Evolutionary conservation across 2,113 vertebrate species (phyloP).

Genomic region (Marcusenius ussheri): DNA sequence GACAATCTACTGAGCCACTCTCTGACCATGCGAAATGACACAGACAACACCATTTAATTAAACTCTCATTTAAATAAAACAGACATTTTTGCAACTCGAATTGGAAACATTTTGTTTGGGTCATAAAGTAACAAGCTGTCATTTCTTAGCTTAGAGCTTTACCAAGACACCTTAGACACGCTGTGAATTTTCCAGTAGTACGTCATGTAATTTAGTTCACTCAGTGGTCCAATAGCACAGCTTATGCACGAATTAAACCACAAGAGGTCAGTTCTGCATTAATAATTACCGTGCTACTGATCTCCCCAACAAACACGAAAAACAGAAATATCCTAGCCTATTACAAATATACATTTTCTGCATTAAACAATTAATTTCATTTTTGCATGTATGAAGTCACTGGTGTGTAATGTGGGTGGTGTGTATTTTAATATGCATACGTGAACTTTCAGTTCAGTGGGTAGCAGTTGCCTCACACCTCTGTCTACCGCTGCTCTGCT

Average conservation of each 20-base stretch:
- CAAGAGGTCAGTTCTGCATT: neutral
- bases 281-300: neutral
- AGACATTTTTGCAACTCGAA: neutral
- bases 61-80: neutral
- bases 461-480: neutral
- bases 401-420: neutral
- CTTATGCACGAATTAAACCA: neutral
- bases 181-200: neutral
- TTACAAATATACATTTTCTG: neutral
- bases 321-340: neutral
- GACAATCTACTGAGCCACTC: neutral
- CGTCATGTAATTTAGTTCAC: neutral
- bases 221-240: neutral
- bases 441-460: neutral
- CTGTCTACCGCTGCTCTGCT: neutral
- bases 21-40: neutral
- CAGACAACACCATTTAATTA: neutral
- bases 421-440: neutral
- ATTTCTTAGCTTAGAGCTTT: neutral
- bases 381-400: neutral
- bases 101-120: neutral
- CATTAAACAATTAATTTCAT: neutral
- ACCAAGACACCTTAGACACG: neutral
- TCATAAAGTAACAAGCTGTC: neutral
- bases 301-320: neutral